Evolutionary conservation across 2,113 vertebrate genomes (phyloP), one percentile per base, ranked within the genome.

Genomic region (Thymallus thymallus): DNA sequence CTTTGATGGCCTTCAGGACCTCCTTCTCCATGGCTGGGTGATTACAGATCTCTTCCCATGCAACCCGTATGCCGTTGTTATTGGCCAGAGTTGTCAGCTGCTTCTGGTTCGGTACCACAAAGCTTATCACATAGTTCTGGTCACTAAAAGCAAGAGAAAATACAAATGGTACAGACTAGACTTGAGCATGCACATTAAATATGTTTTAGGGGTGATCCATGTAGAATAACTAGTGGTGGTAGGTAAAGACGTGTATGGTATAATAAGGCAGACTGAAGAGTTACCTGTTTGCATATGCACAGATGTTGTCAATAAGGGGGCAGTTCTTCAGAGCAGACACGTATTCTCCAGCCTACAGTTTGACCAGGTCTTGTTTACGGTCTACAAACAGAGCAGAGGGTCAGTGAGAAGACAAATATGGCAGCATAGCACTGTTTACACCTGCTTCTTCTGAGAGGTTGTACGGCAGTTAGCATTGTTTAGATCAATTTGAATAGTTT

Each of bases 91-190:
- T 91, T 0, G 80, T 96, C 87, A 99, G 79, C 76, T 78, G 94
- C 88, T 97, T 98, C 88, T 98, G 96, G 82, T 99, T 99, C 24
- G 98, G 97, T 84, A 99, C 98, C 92, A 99, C 96, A 77, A 99
- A 97, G 88, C 97, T 96, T 90, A 99, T 98, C 79, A 99, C 94
- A 0, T 96, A 99, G 75, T 96, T 98, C 88, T 99, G 96, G 32
- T 98, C 95, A 70, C 98, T 99, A 85, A 82, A 84, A 68, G 18
- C 9, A 68, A 26, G 22, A 26, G 6, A 60, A 60, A 60, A 60
- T 60, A 60, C n/a, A 60, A 41, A 41, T 41, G 5, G 23, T 7
- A 32, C 32, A 60, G 56, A 7, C 6, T 60, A 60, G 6, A 60
- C 18, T 22, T 60, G n/a, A 60, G 5, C 18, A 60, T 41, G 20